Conservation (phyloP, 2,888 invertebrate species). For the Agrypnus murinus region DNA sequence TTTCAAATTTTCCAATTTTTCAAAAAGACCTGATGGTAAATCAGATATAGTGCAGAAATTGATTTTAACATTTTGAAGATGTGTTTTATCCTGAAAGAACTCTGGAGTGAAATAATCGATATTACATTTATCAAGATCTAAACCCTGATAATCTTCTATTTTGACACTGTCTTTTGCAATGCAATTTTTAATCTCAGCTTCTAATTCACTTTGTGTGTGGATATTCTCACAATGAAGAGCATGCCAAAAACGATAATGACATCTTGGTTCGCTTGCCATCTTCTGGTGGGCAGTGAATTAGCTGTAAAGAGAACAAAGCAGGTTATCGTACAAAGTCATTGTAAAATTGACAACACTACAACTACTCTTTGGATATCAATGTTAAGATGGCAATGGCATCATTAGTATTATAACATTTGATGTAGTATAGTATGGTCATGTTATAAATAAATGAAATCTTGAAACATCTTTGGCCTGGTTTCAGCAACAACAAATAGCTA, state of each 20-base stretch:
- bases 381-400: no score
- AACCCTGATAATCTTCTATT: slow-evolving; percentile 38
- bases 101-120: slow-evolving; percentile 38
- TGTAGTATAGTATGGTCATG: no score
- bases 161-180: slow-evolving; percentile 31
- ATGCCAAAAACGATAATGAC: slow-evolving; percentile 42
- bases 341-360: no score
- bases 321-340: no score
- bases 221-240: slow-evolving; percentile 37
- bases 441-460: no score
- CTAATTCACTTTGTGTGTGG: slow-evolving; percentile 12
- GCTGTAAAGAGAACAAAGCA: no score
- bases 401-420: no score
- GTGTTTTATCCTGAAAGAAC: slow-evolving; percentile 24
- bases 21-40: slow-evolving; percentile 28
- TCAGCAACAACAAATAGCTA: no score
- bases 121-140: slow-evolving; percentile 39
- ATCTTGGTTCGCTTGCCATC: slow-evolving; percentile 2
- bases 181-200: slow-evolving; percentile 33
- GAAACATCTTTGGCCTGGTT: no score
- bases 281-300: no score
- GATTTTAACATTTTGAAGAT: slow-evolving; percentile 34
- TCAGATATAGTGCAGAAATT: slow-evolving; percentile 30
- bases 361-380: no score
- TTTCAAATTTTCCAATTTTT: slow-evolving; percentile 6